A percentile compares a stretch with the other conserved stretches of the same genome.
Evolutionary conservation across 2,113 vertebrate species (phyloP).

Genomic region (Desmodus rotundus): DNA sequence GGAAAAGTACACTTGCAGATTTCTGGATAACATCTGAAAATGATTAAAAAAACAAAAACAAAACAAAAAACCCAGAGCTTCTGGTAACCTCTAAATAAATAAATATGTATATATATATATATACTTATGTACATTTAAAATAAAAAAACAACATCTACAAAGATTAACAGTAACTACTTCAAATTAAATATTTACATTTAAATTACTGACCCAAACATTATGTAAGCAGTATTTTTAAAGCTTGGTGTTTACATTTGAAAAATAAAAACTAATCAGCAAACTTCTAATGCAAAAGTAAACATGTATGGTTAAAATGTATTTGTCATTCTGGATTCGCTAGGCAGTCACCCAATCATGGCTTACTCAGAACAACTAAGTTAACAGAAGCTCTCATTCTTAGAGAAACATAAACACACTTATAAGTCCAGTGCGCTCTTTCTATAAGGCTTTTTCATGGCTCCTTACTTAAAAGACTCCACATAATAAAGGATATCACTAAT

Average conservation of each 20-base stretch:
- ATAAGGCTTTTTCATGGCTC: conserved; percentile 75
- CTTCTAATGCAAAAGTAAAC: conserved; percentile 55
- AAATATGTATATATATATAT: background rate
- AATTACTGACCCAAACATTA: conserved; percentile 47
- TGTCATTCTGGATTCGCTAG: conserved; percentile 61
- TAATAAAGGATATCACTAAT: background rate
- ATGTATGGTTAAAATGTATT: background rate
- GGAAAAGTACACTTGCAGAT: conserved; percentile 83
- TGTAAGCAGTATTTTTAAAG: conserved; percentile 50
- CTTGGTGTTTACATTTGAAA: conserved; percentile 54
- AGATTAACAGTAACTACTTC: conserved; percentile 60
- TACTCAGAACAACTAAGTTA: conserved; percentile 78
- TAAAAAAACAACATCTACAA: conserved; percentile 56
- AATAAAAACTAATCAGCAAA: background rate
- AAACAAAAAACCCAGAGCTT: conserved; percentile 84
- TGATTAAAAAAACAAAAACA: conserved; percentile 70
- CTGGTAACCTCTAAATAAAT: conserved; percentile 83
- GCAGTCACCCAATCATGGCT: conserved; percentile 56
- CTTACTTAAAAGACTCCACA: background rate
- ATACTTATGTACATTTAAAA: conserved; percentile 55
- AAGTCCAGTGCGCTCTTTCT: conserved; percentile 74
- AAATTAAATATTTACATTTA: conserved; percentile 55
- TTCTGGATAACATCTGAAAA: conserved; percentile 86
- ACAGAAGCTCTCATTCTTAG: conserved; percentile 82
- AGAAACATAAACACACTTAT: conserved; percentile 73